phyloP scores from a whole-genome alignment of 2,888 invertebrate species.

The Parapristionchus giblindavisi region DNA sequence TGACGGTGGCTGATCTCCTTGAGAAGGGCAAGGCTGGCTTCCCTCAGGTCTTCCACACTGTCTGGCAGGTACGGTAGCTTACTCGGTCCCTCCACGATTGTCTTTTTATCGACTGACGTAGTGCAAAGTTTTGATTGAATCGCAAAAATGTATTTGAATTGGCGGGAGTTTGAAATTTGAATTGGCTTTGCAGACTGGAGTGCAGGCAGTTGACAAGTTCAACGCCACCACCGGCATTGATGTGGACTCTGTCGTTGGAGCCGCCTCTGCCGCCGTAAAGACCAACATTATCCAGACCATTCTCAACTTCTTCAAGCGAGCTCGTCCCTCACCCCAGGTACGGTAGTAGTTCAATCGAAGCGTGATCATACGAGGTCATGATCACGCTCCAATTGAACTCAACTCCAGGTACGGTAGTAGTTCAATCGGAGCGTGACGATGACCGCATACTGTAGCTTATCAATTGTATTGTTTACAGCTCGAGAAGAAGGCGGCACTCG shows the following conservation, averaged over 20 bases:
- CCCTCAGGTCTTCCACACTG: conserved; percentile 62
- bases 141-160: neutral
- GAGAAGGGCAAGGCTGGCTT: conserved; percentile 67
- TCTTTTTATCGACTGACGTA: neutral
- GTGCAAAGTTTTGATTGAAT: conserved; percentile 4
- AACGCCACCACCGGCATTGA: conserved; percentile 37
- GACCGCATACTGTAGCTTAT: too few relatives aligned
- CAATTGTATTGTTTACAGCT: conserved; percentile 38
- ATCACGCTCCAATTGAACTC: too few relatives aligned
- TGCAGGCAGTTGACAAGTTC: conserved; percentile 57
- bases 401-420: conserved; percentile 34
- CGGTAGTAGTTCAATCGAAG: neutral
- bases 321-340: conserved; percentile 41
- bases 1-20: conserved; percentile 60
- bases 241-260: conserved; percentile 21
- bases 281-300: conserved; percentile 58
- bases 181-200: conserved; percentile 59
- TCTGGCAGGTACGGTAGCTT: conserved; percentile 61
- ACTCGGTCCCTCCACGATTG: conserved; percentile 12
- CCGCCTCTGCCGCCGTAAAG: conserved; percentile 47
- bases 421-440: too few relatives aligned
- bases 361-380: too few relatives aligned
- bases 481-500: conserved; percentile 40
- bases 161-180: conserved; percentile 41
- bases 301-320: conserved; percentile 61